A percentile compares a stretch with the other conserved stretches of the same genome.
These are phyloP conservation scores for Ooceraea biroi DNA, from an alignment of 1,140 invertebrate species.

Conservation along the genomic window DNA sequence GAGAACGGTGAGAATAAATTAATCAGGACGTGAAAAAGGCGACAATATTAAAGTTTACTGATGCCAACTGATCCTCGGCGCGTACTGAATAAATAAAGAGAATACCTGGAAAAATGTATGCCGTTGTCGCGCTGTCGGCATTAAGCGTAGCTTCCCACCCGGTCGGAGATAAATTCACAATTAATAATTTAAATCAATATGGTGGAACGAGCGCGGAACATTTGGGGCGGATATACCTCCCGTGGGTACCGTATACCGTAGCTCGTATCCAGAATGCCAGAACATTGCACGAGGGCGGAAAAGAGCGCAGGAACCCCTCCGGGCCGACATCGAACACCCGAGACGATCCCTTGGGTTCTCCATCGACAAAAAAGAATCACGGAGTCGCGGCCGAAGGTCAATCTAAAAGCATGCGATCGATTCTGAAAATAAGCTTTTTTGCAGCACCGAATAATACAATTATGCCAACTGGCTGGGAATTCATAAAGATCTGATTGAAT, in stretches of 20 bases:
- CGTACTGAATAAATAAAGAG: conserved; percentile 29
- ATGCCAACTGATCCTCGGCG: conserved; percentile 1
- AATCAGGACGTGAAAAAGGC: neutral
- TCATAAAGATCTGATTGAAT: neutral
- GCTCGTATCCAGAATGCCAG: conserved; percentile 73
- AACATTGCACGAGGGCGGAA: conserved; percentile 63
- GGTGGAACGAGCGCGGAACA: conserved; percentile 78
- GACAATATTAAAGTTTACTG: conserved; percentile 24
- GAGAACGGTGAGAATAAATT: neutral
- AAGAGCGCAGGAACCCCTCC: conserved; percentile 62
- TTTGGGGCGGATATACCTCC: conserved; percentile 81
- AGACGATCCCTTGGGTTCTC: conserved; percentile 71
- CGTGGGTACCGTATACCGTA: conserved; percentile 76
- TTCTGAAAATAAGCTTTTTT: neutral
- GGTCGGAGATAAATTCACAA: conserved; percentile 78
- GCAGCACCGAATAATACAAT: conserved; percentile 2
- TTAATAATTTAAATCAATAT: conserved; percentile 86
- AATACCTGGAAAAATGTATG: conserved; percentile 22
- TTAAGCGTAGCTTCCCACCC: conserved; percentile 68
- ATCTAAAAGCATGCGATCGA: conserved; percentile 56
- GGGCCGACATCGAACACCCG: conserved; percentile 63
- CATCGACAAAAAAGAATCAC: conserved; percentile 70
- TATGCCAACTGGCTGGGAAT: neutral
- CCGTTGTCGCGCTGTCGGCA: conserved; percentile 56
- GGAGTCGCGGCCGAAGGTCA: conserved; percentile 65